phyloP scores from a whole-genome alignment of 2,888 invertebrate genomes.

The Acanthosoma haemorrhoidale region DNA sequence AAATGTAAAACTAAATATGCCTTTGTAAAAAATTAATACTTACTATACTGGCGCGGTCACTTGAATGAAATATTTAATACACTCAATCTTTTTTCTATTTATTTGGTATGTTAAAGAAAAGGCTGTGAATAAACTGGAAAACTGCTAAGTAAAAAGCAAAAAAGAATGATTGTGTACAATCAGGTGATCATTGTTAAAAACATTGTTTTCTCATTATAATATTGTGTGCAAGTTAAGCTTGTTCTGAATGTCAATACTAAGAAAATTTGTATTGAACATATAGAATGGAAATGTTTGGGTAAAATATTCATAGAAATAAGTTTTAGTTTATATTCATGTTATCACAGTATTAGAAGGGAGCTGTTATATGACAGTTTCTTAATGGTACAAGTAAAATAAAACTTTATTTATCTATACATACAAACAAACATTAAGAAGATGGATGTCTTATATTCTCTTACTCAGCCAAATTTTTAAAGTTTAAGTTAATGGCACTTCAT shows the following conservation, averaged over 20 bases:
- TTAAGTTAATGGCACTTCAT: not conserved
- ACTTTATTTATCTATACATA: slow-evolving; percentile 1
- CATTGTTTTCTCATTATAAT: slow-evolving; percentile 4
- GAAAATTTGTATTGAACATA: not conserved
- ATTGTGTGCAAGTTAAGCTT: not conserved
- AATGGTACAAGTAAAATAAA: not conserved
- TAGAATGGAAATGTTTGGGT: not conserved
- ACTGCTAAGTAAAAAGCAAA: slow-evolving; percentile 30
- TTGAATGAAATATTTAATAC: not conserved
- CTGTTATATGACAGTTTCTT: slow-evolving; percentile 1
- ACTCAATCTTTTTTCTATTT: slow-evolving; percentile 28
- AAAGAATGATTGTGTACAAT: slow-evolving; percentile 24
- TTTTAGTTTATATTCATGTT: slow-evolving; percentile 1
- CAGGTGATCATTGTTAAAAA: slow-evolving; percentile 14
- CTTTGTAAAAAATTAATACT: not conserved
- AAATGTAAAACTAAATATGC: slow-evolving; percentile 7
- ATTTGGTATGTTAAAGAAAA: slow-evolving; percentile 30
- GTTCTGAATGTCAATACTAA: not conserved
- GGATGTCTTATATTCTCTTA: not conserved
- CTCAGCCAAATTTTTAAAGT: not conserved
- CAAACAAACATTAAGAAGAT: not conserved
- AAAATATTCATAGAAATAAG: not conserved
- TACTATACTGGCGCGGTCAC: not conserved
- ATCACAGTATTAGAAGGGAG: slow-evolving; percentile 7
- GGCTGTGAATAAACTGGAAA: slow-evolving; percentile 31